phyloP scores from a whole-genome alignment of 2,888 invertebrate genomes.

The Lasius platythorax region DNA sequence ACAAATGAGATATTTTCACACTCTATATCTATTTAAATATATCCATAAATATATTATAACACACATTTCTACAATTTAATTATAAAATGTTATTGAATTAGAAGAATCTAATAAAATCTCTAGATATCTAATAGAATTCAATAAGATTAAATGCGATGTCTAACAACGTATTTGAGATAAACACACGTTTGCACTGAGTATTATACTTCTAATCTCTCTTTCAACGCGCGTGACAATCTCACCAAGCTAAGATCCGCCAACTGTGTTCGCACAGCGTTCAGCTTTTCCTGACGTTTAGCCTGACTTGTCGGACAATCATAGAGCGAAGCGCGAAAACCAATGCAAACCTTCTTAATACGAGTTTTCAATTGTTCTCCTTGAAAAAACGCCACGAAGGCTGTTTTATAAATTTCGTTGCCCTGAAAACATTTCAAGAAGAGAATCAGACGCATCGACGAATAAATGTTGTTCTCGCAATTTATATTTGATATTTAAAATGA shows the following conservation, averaged over 20 bases:
- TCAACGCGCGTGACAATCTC: constrained; percentile 47
- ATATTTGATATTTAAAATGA: not conserved
- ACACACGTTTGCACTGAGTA: not conserved
- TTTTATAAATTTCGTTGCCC: constrained; percentile 96
- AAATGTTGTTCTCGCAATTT: not conserved
- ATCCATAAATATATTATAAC: constrained; percentile 3
- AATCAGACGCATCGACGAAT: constrained; percentile 23
- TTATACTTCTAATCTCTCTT: not conserved
- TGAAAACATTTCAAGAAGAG: constrained; percentile 83
- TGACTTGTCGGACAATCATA: constrained; percentile 97
- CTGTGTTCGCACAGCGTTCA: constrained; percentile 95
- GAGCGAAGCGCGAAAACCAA: constrained; percentile 96
- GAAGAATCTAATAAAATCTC: not conserved
- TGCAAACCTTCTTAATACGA: constrained; percentile 96
- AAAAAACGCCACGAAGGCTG: constrained; percentile 95
- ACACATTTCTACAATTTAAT: not conserved
- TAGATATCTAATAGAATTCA: not conserved
- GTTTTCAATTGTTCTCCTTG: constrained; percentile 97
- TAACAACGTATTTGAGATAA: not conserved
- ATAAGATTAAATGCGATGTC: not conserved
- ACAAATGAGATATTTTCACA: not conserved
- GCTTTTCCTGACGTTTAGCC: constrained; percentile 95
- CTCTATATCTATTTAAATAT: not conserved
- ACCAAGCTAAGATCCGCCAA: constrained; percentile 95
- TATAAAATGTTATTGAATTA: not conserved